Evolutionary conservation across 2,888 invertebrate species (phyloP), one percentile per base, ranked within the genome.

Genomic region (Calephelis perditalis): DNA sequence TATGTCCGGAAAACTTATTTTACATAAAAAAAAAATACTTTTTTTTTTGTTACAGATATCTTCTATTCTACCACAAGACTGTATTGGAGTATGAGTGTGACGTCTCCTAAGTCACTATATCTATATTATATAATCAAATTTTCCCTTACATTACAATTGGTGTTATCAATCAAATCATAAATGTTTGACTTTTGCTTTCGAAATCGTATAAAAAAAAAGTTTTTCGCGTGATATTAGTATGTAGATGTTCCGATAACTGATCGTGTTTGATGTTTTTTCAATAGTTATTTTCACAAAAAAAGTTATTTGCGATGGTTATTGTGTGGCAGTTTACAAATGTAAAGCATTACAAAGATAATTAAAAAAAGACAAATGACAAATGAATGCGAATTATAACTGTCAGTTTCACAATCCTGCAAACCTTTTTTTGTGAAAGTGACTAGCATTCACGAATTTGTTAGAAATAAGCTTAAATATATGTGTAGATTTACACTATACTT

Each of bases 51-150:
- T 92, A 68, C 92, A 97, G 97, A 73, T 98, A 98, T 86, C 92
- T 98, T 65, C 93, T 99, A 67, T 99, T 98, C 92, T 99, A 99
- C 88, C 98, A 98, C 91, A 98, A 98, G 89, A 97, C 97, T 85
- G 95, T 97, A 67, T 87, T 98, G 86, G 97, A 97, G 79, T 98
- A 97, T 74, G 95, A 94, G 67, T 82, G 83, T 68, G 85, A 84
- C 56, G 76, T 70, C 44, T 65, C 70, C 12, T 75, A 73, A 74
- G 61, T 40, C n/a, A 54, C 47, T 61, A 44, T 54, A 6, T 40
- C 49, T 37, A 12, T 37, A 44, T 52, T 37, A 12, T 26, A 44
- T 52, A 40, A 55, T 52, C 35, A 43, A 44, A 36, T 44, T 35
- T 58, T 40, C 43, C 26, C 26, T 11, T 52, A 52, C 35, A 52